Evolutionary conservation across 2,888 invertebrate genomes (phyloP).

Genomic region (Cosmorhoe ocellata): DNA sequence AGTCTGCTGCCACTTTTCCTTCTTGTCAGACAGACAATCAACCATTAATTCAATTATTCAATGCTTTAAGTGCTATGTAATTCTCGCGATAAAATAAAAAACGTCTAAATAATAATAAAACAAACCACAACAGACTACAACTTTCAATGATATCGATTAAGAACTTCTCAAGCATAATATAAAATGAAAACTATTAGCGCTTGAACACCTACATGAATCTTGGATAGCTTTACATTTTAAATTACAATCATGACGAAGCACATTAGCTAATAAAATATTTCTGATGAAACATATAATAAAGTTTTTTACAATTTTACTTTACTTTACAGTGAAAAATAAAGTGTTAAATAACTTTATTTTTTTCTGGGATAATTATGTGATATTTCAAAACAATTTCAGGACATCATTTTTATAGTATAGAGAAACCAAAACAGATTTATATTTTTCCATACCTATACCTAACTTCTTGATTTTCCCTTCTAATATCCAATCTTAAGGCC

Average conservation of each 20-base stretch:
- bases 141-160: slow-evolving; percentile 31
- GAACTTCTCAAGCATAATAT: slow-evolving; percentile 18
- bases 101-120: slow-evolving; percentile 33
- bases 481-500: slow-evolving; percentile 30
- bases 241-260: slow-evolving; percentile 29
- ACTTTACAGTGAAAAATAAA: no score
- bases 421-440: no score
- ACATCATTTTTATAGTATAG: no score
- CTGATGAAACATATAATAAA: no score
- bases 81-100: slow-evolving; percentile 46
- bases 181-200: background rate
- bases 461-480: slow-evolving; percentile 17
- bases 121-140: slow-evolving; percentile 29
- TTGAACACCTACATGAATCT: background rate
- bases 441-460: background rate
- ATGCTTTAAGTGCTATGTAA: slow-evolving; percentile 44
- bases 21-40: slow-evolving; percentile 60
- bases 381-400: no score
- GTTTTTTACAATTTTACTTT: no score
- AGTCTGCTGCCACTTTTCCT: slow-evolving; percentile 56
- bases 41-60: slow-evolving; percentile 60
- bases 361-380: no score
- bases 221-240: background rate
- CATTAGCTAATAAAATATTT: no score
- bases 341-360: no score